These are phyloP conservation scores for Rhinatrema bivittatum DNA, from an alignment of 2,797 vertebrate species.

Conservation along the genomic window DNA sequence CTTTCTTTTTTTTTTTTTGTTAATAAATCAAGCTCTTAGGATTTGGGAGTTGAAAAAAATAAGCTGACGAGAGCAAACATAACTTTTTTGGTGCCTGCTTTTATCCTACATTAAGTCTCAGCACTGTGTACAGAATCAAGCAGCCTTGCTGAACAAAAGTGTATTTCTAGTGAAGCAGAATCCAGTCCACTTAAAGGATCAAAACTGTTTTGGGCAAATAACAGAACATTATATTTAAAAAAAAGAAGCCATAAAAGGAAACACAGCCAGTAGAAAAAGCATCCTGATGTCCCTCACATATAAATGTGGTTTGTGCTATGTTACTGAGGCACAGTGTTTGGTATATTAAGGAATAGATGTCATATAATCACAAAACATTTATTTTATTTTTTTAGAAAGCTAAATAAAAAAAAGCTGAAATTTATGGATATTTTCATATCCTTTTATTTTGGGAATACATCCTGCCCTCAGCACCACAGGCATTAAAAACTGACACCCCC, in stretches of 20 bases:
- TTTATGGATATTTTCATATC: no score
- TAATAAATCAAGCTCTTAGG: no score
- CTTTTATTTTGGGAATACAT: no score
- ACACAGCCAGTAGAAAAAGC: no score
- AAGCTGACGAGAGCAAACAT: constrained; percentile 31
- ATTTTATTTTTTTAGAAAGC: no score
- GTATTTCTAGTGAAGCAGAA: constrained; percentile 30
- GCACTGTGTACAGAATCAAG: constrained; percentile 19
- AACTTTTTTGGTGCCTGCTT: constrained; percentile 56
- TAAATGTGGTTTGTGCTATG: constrained; percentile 1
- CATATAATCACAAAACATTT: no score
- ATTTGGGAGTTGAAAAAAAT: no score
- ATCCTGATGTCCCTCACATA: no score
- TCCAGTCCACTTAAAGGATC: background rate
- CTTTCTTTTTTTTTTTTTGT: no score
- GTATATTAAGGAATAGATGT: background rate
- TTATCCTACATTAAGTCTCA: constrained; percentile 47
- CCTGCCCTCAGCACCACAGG: no score
- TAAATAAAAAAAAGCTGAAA: no score
- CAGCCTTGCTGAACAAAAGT: constrained; percentile 40
- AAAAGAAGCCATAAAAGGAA: background rate
- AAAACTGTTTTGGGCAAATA: background rate
- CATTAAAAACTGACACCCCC: no score
- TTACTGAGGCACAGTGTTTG: background rate
- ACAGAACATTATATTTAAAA: background rate